Percentiles rank a stretch among this genome's conserved stretches.
Evolutionary conservation across 2,888 invertebrate genomes (phyloP).

Genomic region (Lomographa bimaculata): DNA sequence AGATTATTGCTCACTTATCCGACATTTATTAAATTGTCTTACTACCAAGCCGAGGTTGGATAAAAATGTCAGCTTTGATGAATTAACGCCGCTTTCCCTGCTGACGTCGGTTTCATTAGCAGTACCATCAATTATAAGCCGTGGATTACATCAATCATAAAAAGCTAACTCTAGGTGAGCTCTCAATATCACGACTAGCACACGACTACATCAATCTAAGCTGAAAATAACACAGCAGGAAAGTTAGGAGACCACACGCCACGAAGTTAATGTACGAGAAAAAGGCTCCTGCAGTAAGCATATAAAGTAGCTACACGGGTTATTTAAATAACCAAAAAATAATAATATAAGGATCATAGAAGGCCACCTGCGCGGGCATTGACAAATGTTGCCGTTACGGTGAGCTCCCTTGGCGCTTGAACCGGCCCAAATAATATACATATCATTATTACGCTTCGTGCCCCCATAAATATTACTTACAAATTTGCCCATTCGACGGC

Average conservation of each 20-base stretch:
- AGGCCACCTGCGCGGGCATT: conserved; percentile 71
- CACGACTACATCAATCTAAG: neutral
- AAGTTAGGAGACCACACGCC: conserved; percentile 44
- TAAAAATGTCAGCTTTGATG: conserved; percentile 44
- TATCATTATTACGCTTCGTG: conserved; percentile 73
- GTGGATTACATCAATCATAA: conserved; percentile 2
- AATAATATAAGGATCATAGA: conserved; percentile 66
- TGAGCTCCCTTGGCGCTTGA: conserved; percentile 52
- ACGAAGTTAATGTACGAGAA: conserved; percentile 34
- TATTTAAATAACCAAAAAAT: conserved; percentile 67
- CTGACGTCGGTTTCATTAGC: conserved; percentile 30
- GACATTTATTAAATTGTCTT: conserved; percentile 68
- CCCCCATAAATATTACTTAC: conserved; percentile 74
- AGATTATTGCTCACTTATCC: conserved; percentile 68
- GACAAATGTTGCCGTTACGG: conserved; percentile 69
- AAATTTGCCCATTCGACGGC: conserved; percentile 59
- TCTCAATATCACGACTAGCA: too few species aligned
- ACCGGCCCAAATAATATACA: conserved; percentile 74
- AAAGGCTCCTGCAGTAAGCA: conserved; percentile 35
- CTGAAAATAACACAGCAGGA: conserved; percentile 1
- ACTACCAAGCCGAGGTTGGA: conserved; percentile 43
- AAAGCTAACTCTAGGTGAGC: neutral
- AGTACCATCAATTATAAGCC: conserved; percentile 25
- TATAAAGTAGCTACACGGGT: conserved; percentile 50
- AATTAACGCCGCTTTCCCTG: conserved; percentile 41